A percentile compares a stretch with the other conserved stretches of the same genome.
phyloP scores from a whole-genome alignment of 2,113 vertebrate species.

The Excalfactoria chinensis region DNA sequence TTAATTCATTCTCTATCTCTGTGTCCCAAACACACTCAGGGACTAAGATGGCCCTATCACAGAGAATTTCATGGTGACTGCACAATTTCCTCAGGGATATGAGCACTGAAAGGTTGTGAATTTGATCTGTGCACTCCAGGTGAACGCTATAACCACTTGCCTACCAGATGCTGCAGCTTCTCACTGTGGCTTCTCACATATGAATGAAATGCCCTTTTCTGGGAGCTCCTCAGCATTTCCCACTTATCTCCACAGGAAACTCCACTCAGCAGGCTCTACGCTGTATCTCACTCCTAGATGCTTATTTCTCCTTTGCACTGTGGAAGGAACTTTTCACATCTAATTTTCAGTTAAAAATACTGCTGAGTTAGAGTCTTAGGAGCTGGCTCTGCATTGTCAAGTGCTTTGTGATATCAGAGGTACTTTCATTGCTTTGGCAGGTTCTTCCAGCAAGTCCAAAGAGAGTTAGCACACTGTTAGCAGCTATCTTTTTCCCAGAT shows the following conservation, averaged over 20 bases:
- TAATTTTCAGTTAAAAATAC: not conserved
- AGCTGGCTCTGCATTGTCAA: not conserved
- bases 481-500: not conserved
- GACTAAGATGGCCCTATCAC: not conserved
- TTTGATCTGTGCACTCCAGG: not conserved
- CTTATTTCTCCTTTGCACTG: not conserved
- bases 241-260: not conserved
- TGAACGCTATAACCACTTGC: not conserved
- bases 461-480: not conserved
- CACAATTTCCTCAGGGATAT: not conserved
- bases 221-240: not conserved
- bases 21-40: not conserved
- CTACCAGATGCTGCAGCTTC: not conserved
- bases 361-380: rapidly evolving
- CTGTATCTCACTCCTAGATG: not conserved
- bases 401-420: not conserved
- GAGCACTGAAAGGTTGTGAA: not conserved
- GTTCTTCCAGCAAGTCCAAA: not conserved
- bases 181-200: not conserved
- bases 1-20: not conserved
- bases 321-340: not conserved
- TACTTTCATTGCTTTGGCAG: not conserved
- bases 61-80: not conserved
- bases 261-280: not conserved
- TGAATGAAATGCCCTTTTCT: not conserved